Evolutionary conservation across 2,113 vertebrate species (phyloP), one percentile per base, ranked within the genome.

Genomic region (Syngnathoides biaculeatus): DNA sequence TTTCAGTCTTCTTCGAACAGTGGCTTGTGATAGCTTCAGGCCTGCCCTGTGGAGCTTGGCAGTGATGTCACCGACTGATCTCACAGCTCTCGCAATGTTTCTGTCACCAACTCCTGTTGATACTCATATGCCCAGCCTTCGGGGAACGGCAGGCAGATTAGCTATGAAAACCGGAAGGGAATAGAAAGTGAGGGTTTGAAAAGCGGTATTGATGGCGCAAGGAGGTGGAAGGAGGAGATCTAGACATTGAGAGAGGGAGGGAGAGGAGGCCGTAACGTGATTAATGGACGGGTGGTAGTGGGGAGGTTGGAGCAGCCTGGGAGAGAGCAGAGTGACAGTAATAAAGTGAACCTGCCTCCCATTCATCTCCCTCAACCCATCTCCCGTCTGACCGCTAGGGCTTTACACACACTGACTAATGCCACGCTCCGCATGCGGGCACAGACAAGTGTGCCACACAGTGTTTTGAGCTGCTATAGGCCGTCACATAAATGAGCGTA

Each of bases 361-460:
- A 97, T 97, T 96, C 95, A 95, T 97, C 95, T 97, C 95, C 94
- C 93, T 96, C 94, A 96, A 92, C 94, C 93, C 95, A 91, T 95
- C 89, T 87, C 80, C 82, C 66, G 64, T 84, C 86, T 86, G 92
- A 91, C 94, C 95, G 94, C 94, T 94, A 94, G 92, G 92, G 93
- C 89, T 91, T 92, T 93, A 92, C 87, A 84, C 93, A 90, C 92
- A 91, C 94, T 95, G 95, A 96, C 94, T 97, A 95, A 96, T 96
- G 94, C 95, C 94, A 94, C 91, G 93, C 94, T 96, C 95, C 93
- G 92, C 95, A 94, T 94, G 94, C 94, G 92, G 94, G 94, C 94
- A 94, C 84, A 81, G 80, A 80, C 81, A 62, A 62, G 39, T 65
- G 69, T 80, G 85, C 84, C 87, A 82, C 85, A 88, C 87, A 73